Evolutionary conservation across 2,113 vertebrate species (phyloP).

Genomic region (Myocastor coypus): DNA sequence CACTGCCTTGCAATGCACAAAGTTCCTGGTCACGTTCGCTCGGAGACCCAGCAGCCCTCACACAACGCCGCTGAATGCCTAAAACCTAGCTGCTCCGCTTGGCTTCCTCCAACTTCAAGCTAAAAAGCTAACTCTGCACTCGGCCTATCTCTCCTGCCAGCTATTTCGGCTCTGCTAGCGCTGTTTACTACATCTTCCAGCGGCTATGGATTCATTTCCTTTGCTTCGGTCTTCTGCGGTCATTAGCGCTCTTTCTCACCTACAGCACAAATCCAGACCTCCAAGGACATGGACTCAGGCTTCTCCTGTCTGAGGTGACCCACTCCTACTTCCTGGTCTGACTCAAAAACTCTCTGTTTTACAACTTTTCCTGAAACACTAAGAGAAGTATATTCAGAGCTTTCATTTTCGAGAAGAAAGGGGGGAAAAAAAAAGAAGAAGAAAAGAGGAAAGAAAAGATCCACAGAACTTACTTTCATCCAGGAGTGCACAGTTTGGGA

Average conservation of each 20-base stretch:
- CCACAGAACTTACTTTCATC: constrained; percentile 73
- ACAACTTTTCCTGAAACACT: constrained; percentile 50
- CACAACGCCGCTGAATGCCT: neutral
- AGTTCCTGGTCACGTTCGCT: neutral
- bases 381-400: neutral
- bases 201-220: constrained; percentile 2
- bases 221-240: neutral
- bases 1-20: neutral
- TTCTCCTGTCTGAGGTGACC: neutral
- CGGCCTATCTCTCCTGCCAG: constrained; percentile 79
- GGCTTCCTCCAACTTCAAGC: neutral
- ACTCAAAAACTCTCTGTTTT: constrained; percentile 10
- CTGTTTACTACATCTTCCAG: constrained; percentile 33
- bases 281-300: neutral
- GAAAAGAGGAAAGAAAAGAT: neutral
- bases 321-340: neutral
- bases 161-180: constrained; percentile 40
- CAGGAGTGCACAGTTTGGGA: constrained; percentile 54
- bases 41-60: neutral
- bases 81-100: neutral
- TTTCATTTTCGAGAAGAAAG: constrained; percentile 16
- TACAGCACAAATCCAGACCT: neutral
- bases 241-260: neutral
- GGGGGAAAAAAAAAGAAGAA: neutral
- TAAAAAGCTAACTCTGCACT: constrained; percentile 45